These are phyloP conservation scores for Sebastes cheni DNA, from an alignment of 2,797 vertebrate species.

Conservation along the genomic window DNA sequence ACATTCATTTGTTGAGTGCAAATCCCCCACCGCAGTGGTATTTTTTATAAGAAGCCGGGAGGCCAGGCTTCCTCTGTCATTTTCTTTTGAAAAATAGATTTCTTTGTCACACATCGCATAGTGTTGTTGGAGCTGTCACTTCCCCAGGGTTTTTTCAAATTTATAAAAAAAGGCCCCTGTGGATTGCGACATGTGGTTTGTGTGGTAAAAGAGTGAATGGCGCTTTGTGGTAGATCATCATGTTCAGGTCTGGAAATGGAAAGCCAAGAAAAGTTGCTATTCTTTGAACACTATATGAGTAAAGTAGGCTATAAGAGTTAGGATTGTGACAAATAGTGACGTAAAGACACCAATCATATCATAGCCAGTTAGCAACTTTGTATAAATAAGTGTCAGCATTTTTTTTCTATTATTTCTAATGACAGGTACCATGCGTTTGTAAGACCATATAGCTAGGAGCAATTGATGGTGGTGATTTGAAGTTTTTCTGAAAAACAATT, in stretches of 20 bases:
- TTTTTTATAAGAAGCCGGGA: background rate
- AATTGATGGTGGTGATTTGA: background rate
- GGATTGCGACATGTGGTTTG: background rate
- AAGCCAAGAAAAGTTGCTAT: background rate
- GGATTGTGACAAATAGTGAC: background rate
- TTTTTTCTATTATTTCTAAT: background rate
- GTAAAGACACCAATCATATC: background rate
- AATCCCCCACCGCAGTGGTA: background rate
- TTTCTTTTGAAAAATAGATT: background rate
- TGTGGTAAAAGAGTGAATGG: background rate
- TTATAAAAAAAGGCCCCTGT: background rate
- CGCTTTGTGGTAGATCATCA: background rate
- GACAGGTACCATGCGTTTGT: background rate
- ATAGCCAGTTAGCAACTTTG: background rate
- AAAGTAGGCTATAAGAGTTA: background rate
- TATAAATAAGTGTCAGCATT: background rate
- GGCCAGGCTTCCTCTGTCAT: background rate
- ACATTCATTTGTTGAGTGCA: conserved; percentile 14
- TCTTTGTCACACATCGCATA: background rate
- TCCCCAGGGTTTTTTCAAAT: background rate
- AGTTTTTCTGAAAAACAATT: background rate
- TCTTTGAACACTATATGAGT: background rate
- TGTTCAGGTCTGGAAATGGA: background rate
- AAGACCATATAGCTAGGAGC: background rate
- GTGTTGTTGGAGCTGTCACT: background rate